Percentiles rank a stretch among this genome's conserved stretches.
phyloP scores from a whole-genome alignment of 2,888 invertebrate species.

The Erynnis tages region DNA sequence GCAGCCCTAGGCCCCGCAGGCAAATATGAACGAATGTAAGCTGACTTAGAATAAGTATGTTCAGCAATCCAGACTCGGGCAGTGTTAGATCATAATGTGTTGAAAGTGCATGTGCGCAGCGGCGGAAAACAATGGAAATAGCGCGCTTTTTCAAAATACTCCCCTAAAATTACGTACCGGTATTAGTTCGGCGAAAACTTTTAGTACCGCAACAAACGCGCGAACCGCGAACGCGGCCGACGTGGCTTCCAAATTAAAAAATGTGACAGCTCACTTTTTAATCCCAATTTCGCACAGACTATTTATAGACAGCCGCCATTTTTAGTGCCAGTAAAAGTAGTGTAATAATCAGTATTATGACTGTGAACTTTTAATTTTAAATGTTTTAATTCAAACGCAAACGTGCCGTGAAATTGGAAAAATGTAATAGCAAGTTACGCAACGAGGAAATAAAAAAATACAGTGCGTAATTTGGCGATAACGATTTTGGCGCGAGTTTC shows the following conservation, averaged over 20 bases:
- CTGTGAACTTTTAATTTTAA: conserved; percentile 19
- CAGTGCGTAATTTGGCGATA: conserved; percentile 45
- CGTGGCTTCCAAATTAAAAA: conserved; percentile 43
- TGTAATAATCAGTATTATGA: conserved; percentile 15
- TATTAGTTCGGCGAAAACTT: conserved; percentile 30
- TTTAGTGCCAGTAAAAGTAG: conserved; percentile 26
- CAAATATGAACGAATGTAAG: conserved; percentile 82
- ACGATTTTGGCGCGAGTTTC: conserved; percentile 44
- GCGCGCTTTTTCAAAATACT: conserved; percentile 45
- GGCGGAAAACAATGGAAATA: conserved; percentile 68
- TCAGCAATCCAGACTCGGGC: conserved; percentile 79
- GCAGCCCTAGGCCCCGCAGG: conserved; percentile 79
- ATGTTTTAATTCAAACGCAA: conserved; percentile 33
- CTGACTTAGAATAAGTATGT: conserved; percentile 82
- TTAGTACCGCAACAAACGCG: conserved; percentile 40
- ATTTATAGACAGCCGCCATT: conserved; percentile 26
- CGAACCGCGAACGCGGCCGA: conserved; percentile 31
- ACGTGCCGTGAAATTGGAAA: conserved; percentile 65
- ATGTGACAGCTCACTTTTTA: conserved; percentile 50
- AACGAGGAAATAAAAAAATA: conserved; percentile 53
- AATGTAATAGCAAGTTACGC: conserved; percentile 54
- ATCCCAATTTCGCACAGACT: conserved; percentile 37
- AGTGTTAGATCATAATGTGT: conserved; percentile 82
- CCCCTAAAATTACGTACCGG: conserved; percentile 28
- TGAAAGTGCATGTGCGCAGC: conserved; percentile 78